Percentiles rank a stretch among this genome's conserved stretches.
Evolutionary conservation across 2,888 invertebrate species (phyloP).

Genomic region (Exocentrus adspersus): DNA sequence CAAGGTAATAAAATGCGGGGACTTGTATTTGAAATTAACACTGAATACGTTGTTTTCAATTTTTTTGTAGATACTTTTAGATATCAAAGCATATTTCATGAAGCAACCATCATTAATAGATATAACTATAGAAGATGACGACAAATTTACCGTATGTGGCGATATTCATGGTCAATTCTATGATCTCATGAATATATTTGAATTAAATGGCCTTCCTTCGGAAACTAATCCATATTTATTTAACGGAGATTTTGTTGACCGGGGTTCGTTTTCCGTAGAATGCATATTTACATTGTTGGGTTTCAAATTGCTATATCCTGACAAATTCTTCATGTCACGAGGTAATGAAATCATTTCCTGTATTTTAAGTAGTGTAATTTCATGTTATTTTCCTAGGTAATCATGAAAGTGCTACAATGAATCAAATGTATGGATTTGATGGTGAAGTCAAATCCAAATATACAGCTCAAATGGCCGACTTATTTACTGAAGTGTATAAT

Average conservation of each 20-base stretch:
- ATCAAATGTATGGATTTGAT: conserved; percentile 99
- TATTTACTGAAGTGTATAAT: conserved; percentile 99
- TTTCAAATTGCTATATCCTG: conserved; percentile 94
- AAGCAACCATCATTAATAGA: conserved; percentile 90
- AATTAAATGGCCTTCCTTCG: conserved; percentile 95
- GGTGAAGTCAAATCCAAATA: conserved; percentile 98
- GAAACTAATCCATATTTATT: conserved; percentile 97
- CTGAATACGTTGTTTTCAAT: no score
- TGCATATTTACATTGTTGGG: conserved; percentile 98
- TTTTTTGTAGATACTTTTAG: conserved; percentile 86
- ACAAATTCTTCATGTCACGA: conserved; percentile 97
- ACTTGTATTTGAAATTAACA: no score
- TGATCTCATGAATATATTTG: conserved; percentile 97
- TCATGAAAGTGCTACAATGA: conserved; percentile 98
- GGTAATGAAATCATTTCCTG: conserved; percentile 69
- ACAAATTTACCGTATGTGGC: conserved; percentile 97
- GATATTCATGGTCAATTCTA: conserved; percentile 99
- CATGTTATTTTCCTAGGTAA: conserved; percentile 75
- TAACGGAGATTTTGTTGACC: conserved; percentile 99
- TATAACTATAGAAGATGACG: conserved; percentile 83
- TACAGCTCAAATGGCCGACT: conserved; percentile 92
- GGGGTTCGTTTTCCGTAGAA: conserved; percentile 99
- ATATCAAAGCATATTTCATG: conserved; percentile 86
- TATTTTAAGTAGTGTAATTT: not conserved
- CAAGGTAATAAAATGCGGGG: conserved; percentile 77